Conservation (phyloP, 2,888 invertebrate genomes). For the Ormyrus thymus region DNA sequence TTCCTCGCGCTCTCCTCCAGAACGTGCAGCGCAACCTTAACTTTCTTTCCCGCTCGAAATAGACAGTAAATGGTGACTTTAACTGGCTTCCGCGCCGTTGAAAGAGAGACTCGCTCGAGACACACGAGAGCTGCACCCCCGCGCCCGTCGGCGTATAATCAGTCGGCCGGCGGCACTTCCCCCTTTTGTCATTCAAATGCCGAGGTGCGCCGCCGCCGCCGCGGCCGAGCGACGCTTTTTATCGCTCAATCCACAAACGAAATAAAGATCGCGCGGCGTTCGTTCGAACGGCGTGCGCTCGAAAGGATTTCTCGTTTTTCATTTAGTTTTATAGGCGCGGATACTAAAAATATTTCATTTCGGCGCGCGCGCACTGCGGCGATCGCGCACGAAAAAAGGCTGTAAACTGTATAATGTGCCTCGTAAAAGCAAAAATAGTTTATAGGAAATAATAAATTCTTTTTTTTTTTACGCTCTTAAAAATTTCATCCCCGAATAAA, state of each 20-base stretch:
- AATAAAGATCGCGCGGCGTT: slow-evolving; percentile 26
- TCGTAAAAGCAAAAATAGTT: background rate
- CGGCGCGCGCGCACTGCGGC: too few relatives aligned
- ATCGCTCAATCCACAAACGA: slow-evolving; percentile 33
- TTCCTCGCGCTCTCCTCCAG: background rate
- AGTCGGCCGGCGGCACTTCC: slow-evolving; percentile 14
- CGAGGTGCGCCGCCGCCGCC: background rate
- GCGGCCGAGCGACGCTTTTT: slow-evolving; percentile 11
- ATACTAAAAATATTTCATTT: slow-evolving; percentile 29
- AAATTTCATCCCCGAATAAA: too few relatives aligned
- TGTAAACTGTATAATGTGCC: background rate
- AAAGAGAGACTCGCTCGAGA: background rate
- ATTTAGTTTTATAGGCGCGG: slow-evolving; percentile 21
- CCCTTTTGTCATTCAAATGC: slow-evolving; percentile 51
- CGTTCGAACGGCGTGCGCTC: background rate
- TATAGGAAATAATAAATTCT: background rate
- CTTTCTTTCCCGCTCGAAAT: slow-evolving; percentile 24
- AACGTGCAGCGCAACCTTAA: too few relatives aligned
- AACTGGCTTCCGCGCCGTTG: slow-evolving; percentile 48
- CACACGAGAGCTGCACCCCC: background rate
- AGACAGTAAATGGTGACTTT: slow-evolving; percentile 47
- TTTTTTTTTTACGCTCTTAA: too few relatives aligned
- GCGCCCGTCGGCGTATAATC: slow-evolving; percentile 40
- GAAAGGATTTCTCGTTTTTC: slow-evolving; percentile 21
- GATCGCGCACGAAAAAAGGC: background rate